Evolutionary conservation across 1,140 invertebrate species (phyloP).

Genomic region (Chrysoperla carnea): DNA sequence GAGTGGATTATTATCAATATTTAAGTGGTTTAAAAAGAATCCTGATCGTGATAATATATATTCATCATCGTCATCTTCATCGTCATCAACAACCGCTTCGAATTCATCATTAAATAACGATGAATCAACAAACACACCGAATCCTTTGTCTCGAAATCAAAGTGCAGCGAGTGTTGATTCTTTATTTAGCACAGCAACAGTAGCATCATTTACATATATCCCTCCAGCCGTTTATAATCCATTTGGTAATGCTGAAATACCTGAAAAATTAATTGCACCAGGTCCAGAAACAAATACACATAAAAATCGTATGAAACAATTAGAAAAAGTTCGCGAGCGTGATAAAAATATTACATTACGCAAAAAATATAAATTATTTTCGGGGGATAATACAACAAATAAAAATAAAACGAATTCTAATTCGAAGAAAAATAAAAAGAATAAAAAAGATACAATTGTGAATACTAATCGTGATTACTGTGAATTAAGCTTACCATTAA

Average conservation of each 20-base stretch:
- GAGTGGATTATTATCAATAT: slow-evolving; percentile 27
- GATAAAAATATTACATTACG: slow-evolving; percentile 38
- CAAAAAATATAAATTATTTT: slow-evolving; percentile 41
- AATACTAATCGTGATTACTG: slow-evolving; percentile 25
- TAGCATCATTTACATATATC: slow-evolving; percentile 50
- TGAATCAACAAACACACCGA: slow-evolving; percentile 3
- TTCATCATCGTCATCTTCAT: slow-evolving; percentile 12
- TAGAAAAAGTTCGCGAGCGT: slow-evolving; percentile 30
- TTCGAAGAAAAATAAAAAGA: too few species aligned
- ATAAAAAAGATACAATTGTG: slow-evolving; percentile 15
- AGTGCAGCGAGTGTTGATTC: slow-evolving; percentile 27
- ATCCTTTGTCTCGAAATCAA: slow-evolving; percentile 6
- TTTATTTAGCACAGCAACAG: slow-evolving; percentile 45
- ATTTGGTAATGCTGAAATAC: slow-evolving; percentile 16
- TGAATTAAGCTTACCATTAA: slow-evolving; percentile 31
- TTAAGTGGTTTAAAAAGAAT: slow-evolving; percentile 27
- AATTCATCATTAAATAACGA: slow-evolving; percentile 6
- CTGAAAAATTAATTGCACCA: slow-evolving; percentile 23
- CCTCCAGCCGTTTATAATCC: slow-evolving; percentile 29
- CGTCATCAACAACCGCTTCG: slow-evolving; percentile 7
- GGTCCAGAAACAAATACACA: slow-evolving; percentile 38
- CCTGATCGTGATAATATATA: background rate
- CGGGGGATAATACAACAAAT: slow-evolving; percentile 22
- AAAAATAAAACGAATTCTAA: slow-evolving; percentile 7
- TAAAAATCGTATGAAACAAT: slow-evolving; percentile 35